A percentile compares a stretch with the other conserved stretches of the same genome.
phyloP scores from a whole-genome alignment of 2,113 vertebrate species.

The Indicator maculatus region DNA sequence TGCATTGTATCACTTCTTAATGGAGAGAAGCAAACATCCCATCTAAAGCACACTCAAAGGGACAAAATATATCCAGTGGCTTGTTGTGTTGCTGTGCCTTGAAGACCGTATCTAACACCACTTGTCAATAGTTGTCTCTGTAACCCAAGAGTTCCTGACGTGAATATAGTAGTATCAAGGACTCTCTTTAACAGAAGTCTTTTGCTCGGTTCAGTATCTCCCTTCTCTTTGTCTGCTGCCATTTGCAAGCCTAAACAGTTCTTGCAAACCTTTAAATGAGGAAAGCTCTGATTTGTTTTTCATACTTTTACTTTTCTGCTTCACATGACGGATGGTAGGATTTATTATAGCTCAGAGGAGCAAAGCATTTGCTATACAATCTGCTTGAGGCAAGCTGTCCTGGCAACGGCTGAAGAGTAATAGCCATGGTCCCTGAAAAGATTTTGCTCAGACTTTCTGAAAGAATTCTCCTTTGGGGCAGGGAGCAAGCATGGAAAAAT shows the following conservation, averaged over 20 bases:
- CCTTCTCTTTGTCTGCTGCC: background rate
- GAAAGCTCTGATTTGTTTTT: background rate
- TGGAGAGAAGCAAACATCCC: background rate
- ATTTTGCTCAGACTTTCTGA: slow-evolving; percentile 51
- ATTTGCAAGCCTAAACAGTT: slow-evolving; percentile 31
- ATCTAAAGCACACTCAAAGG: background rate
- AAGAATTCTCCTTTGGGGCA: slow-evolving; percentile 64
- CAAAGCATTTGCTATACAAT: slow-evolving; percentile 21
- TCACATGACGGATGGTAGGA: slow-evolving; percentile 28
- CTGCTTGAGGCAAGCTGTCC: background rate
- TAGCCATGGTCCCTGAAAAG: slow-evolving; percentile 31
- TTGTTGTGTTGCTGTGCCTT: background rate
- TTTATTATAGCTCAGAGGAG: slow-evolving; percentile 48
- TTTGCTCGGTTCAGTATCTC: background rate
- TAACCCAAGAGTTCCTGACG: background rate
- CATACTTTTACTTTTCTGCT: slow-evolving; percentile 33
- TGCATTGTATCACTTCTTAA: background rate
- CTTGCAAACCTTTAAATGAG: background rate
- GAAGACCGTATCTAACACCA: background rate
- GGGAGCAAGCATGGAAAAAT: slow-evolving; percentile 45
- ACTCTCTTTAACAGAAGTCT: background rate
- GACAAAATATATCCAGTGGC: background rate
- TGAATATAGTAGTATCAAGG: background rate
- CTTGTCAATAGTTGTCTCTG: background rate
- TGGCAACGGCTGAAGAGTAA: slow-evolving; percentile 15